Evolutionary conservation across 53 echinoderm and acorn worm species (phyloP).

Genomic region (Luidia sarsii): DNA sequence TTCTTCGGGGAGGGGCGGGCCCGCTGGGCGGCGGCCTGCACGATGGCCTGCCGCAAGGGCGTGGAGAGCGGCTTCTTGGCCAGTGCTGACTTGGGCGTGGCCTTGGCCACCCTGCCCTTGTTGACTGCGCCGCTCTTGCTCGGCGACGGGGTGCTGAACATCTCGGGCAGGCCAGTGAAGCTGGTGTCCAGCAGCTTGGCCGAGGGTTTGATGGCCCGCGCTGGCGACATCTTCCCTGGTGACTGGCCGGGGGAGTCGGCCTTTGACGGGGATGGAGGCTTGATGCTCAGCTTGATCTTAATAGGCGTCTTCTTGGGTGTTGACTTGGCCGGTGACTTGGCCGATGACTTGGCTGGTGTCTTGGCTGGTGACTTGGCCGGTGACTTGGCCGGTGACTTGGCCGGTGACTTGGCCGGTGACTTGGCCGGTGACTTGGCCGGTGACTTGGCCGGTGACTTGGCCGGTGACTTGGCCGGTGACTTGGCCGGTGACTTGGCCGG

Average conservation of each 20-base stretch:
- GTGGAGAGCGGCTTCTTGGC: conserved; percentile 51
- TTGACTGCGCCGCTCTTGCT: conserved; percentile 50
- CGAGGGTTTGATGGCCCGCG: conserved; percentile 49
- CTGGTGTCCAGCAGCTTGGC: conserved; percentile 70
- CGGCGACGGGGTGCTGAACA: conserved; percentile 91
- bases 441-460: conserved; percentile 32
- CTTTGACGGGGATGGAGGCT: conserved; percentile 38
- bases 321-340: conserved; percentile 5
- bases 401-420: conserved; percentile 48
- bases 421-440: conserved; percentile 22
- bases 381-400: conserved; percentile 26
- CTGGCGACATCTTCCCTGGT: conserved; percentile 31
- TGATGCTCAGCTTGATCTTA: conserved; percentile 26
- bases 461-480: conserved; percentile 49
- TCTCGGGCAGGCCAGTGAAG: conserved; percentile 84
- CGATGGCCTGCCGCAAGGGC: conserved; percentile 60
- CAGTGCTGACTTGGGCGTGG: conserved; percentile 68
- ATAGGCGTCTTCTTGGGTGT: conserved; percentile 32
- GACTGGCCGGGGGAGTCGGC: conserved; percentile 8
- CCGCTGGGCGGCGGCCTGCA: conserved; percentile 31
- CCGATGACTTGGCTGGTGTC: conserved; percentile 17
- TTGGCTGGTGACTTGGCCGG: conserved; percentile 32
- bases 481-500: conserved; percentile 41
- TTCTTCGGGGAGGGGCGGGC: conserved; percentile 58
- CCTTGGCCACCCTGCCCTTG: conserved; percentile 72